These are phyloP conservation scores for Sanderia malayensis DNA, from an alignment of 30 jellyfish, hydroid and myxozoan genomes.

Conservation along the genomic window DNA sequence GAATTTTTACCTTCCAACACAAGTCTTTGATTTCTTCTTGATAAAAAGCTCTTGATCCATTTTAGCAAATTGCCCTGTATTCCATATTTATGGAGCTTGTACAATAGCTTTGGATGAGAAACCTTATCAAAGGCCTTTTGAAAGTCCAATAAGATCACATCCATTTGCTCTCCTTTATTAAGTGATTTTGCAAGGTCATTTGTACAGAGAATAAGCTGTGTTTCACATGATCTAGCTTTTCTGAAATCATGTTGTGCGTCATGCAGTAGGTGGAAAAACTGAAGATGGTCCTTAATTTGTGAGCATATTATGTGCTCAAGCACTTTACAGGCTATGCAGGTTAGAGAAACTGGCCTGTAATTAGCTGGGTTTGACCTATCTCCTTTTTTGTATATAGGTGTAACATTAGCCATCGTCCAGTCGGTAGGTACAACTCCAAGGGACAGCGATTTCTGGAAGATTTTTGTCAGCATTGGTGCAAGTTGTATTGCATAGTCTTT, in stretches of 20 bases:
- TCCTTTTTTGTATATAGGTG: constrained; percentile 38
- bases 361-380: constrained; percentile 49
- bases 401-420: constrained; percentile 32
- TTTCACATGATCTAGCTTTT: background rate
- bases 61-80: too few species aligned
- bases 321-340: constrained; percentile 35
- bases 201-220: background rate
- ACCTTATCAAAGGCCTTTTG: constrained; percentile 6
- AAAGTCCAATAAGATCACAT: constrained; percentile 3
- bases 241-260: constrained; percentile 19
- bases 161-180: background rate
- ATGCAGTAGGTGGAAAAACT: background rate
- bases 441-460: constrained; percentile 14
- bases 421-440: constrained; percentile 14
- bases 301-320: constrained; percentile 38
- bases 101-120: too few species aligned
- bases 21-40: too few species aligned
- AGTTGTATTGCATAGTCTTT: constrained; percentile 4
- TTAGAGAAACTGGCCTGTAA: constrained; percentile 45
- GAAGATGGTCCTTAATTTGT: constrained; percentile 17
- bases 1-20: too few species aligned
- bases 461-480: constrained; percentile 27
- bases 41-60: too few species aligned
- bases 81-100: too few species aligned
- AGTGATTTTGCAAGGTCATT: background rate